These are phyloP conservation scores for Ascidia mentula DNA, from an alignment of 23 tunicate genomes.

Conservation along the genomic window DNA sequence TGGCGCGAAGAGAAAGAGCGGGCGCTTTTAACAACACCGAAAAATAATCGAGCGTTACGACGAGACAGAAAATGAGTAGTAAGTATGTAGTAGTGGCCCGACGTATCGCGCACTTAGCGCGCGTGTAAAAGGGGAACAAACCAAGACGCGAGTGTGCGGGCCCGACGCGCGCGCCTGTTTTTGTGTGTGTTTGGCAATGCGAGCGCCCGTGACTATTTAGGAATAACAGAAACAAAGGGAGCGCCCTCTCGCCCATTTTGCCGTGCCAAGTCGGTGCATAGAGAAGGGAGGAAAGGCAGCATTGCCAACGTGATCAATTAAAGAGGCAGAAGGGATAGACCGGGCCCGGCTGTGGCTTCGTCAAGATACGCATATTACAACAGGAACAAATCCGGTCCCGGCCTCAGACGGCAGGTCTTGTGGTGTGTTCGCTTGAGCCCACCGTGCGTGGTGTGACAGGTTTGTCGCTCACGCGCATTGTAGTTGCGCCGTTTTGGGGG, in stretches of 20 bases:
- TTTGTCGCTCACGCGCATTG: background rate
- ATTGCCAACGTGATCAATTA: slow-evolving; percentile 40
- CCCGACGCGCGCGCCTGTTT: slow-evolving; percentile 26
- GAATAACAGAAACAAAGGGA: slow-evolving; percentile 77
- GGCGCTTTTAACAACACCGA: slow-evolving; percentile 78
- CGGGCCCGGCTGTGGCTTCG: background rate
- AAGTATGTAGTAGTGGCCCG: slow-evolving; percentile 72
- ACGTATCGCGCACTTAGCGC: slow-evolving; percentile 28
- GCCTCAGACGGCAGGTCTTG: background rate
- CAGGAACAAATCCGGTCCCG: background rate
- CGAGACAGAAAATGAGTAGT: slow-evolving; percentile 93
- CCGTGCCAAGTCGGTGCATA: background rate
- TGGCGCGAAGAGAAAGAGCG: slow-evolving; percentile 70
- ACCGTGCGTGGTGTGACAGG: background rate
- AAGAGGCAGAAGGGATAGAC: slow-evolving; percentile 47
- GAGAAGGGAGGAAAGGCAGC: slow-evolving; percentile 34
- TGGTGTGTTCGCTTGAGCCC: background rate
- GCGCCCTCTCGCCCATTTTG: slow-evolving; percentile 13
- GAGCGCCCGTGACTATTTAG: slow-evolving; percentile 62
- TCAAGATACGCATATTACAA: slow-evolving; percentile 29
- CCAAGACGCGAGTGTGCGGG: slow-evolving; percentile 27
- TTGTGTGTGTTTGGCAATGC: slow-evolving; percentile 71
- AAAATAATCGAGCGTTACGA: slow-evolving; percentile 97
- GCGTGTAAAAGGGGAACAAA: slow-evolving; percentile 49
- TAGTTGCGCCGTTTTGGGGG: background rate